Evolutionary conservation across 2,113 vertebrate genomes (phyloP), one percentile per base, ranked within the genome.

Genomic region (Xiphorhynchus elegans): DNA sequence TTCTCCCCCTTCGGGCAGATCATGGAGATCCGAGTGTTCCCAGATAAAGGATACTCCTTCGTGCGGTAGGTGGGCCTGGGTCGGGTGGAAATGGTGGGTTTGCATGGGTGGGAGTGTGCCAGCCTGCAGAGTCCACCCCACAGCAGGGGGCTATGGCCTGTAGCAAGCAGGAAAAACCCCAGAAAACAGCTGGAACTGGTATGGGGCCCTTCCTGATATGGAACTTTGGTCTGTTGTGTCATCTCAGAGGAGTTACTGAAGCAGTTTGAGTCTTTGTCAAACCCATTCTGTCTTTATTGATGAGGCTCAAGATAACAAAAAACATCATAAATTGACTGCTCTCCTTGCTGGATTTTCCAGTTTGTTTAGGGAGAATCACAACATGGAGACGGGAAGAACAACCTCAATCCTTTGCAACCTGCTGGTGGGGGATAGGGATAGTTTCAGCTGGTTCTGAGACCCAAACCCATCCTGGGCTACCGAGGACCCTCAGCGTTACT

Each of bases 41-140:
- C 99, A 5, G 99, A 99, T 97, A 99, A 99, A 98, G 99, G 99
- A 58, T 99, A 99, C 97, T 99, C 99, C 62, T 99, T 99, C 75
- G 98, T 99, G 96, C 98, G 99, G 99, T 99, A 98, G 9, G 64
- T 67, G 64, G 31, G 42, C 62, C 28, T 24, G 16, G n/a, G n/a
- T 24, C n/a, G 23, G 56, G 56, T 59, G 39, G 12, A 18, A 39
- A 21, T 44, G 62, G 39, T 42, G 62, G 62, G 17, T 62, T 39
- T 62, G 53, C 13, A 1, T 1, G 15, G 56, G 15, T 18, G 49
- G 56, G 28, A 2, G 20, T 8, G 1, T 11, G 40, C 23, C 3
- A 3, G 5, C 5, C 31, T 0, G 8, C 42, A 20, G 58, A 12
- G 40, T 3, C 1, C 5, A 42, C 42, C 20, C n/a, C 11, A 6